phyloP scores from a whole-genome alignment of 2,797 vertebrate species.

The Moxostoma hubbsi region DNA sequence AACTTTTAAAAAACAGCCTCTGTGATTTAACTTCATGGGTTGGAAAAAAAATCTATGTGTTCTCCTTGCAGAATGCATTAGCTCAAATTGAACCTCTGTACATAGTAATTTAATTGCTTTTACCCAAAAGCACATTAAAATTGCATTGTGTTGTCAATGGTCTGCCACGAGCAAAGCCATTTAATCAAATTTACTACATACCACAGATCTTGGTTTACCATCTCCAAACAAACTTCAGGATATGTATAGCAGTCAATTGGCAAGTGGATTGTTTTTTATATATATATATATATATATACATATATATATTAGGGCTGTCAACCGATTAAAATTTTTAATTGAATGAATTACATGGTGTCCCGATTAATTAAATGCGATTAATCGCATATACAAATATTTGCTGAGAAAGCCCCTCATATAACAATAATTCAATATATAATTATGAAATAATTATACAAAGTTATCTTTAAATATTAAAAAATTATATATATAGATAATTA shows the following conservation, averaged over 20 bases:
- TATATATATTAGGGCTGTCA: too few species aligned
- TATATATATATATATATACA: background rate
- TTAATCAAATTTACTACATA: conserved; percentile 38
- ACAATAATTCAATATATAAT: too few species aligned
- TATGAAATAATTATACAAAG: too few species aligned
- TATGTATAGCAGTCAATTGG: conserved; percentile 24
- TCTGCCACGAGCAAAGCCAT: conserved; percentile 34
- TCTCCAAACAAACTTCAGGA: conserved; percentile 41
- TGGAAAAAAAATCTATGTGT: conserved; percentile 35
- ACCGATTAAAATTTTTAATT: too few species aligned
- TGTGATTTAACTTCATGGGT: background rate
- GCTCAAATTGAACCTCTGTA: conserved; percentile 41
- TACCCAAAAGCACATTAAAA: conserved; percentile 46
- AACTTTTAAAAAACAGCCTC: background rate
- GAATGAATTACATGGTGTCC: too few species aligned
- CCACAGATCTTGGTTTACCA: conserved; percentile 41
- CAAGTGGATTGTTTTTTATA: conserved; percentile 29
- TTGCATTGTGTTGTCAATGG: conserved; percentile 45
- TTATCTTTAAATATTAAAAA: too few species aligned
- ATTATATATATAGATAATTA: too few species aligned
- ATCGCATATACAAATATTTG: too few species aligned
- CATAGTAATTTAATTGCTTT: conserved; percentile 49
- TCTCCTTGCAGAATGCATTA: conserved; percentile 38
- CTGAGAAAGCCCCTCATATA: too few species aligned
- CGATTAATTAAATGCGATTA: too few species aligned